Evolutionary conservation across 2,888 invertebrate species (phyloP).

Genomic region (Siphonodentalium dalli): DNA sequence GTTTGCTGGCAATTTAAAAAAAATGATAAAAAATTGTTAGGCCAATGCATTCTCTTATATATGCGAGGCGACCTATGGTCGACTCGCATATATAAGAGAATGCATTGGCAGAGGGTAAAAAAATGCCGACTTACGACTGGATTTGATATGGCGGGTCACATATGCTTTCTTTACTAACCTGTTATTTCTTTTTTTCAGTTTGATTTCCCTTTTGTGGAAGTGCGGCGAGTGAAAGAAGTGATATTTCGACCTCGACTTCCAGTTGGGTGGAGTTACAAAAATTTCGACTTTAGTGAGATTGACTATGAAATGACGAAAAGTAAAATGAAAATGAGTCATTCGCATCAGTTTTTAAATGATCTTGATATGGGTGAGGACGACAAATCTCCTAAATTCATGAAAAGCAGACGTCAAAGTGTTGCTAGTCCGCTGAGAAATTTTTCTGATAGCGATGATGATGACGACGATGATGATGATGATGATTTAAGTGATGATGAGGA

Average conservation of each 20-base stretch:
- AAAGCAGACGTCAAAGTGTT: slow-evolving; percentile 8
- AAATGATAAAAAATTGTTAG: too few species aligned
- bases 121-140: too few species aligned
- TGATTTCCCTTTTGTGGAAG: slow-evolving; percentile 59
- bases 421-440: slow-evolving; percentile 6
- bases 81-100: too few species aligned
- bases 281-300: slow-evolving; percentile 52
- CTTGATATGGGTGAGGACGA: slow-evolving; percentile 33
- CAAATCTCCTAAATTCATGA: not conserved
- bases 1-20: too few species aligned
- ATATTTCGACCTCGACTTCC: slow-evolving; percentile 49
- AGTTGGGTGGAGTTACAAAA: slow-evolving; percentile 54
- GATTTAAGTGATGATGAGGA: not conserved
- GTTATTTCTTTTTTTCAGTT: slow-evolving; percentile 43
- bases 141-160: too few species aligned
- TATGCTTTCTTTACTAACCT: too few species aligned
- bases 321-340: slow-evolving; percentile 19
- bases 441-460: slow-evolving; percentile 25
- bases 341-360: slow-evolving; percentile 31
- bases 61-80: too few species aligned
- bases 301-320: slow-evolving; percentile 48
- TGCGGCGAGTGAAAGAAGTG: slow-evolving; percentile 49
- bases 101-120: too few species aligned
- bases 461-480: slow-evolving; percentile 20
- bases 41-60: too few species aligned